phyloP scores from a whole-genome alignment of 64 coral and sea anemone species.

The Acropora tenuis region DNA sequence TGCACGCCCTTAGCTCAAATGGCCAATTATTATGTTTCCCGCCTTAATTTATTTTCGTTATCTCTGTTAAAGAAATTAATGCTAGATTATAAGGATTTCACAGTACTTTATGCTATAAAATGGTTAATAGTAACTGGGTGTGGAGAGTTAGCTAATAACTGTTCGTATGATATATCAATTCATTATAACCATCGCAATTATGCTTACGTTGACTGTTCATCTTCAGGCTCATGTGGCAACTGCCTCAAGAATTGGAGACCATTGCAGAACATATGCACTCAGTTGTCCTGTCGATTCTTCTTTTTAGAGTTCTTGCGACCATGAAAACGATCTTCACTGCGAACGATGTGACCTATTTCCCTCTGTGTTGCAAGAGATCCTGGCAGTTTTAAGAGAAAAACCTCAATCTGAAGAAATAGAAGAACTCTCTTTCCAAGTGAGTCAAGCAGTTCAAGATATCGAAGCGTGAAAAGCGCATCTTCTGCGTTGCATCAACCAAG shows the following conservation, averaged over 20 bases:
- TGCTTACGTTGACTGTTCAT: conserved; percentile 57
- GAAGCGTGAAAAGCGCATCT: conserved; percentile 49
- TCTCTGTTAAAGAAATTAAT: conserved; percentile 61
- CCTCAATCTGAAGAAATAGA: conserved; percentile 64
- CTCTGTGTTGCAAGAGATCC: conserved; percentile 70
- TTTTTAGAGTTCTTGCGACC: conserved; percentile 69
- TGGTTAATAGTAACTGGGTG: conserved; percentile 67
- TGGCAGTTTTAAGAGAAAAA: conserved; percentile 69
- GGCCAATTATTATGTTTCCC: conserved; percentile 61
- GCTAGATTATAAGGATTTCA: conserved; percentile 59
- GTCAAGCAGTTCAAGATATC: conserved; percentile 53
- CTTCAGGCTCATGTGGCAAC: conserved; percentile 63
- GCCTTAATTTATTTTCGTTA: conserved; percentile 62
- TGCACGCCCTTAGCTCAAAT: conserved; percentile 53
- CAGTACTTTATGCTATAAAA: conserved; percentile 64
- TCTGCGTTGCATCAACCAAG: conserved; percentile 36
- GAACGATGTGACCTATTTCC: conserved; percentile 68
- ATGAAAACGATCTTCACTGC: conserved; percentile 66
- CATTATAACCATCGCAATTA: conserved; percentile 71
- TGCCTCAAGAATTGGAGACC: conserved; percentile 69
- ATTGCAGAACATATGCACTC: conserved; percentile 66
- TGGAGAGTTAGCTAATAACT: conserved; percentile 64
- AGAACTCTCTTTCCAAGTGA: conserved; percentile 62
- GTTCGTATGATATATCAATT: conserved; percentile 66
- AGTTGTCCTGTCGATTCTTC: conserved; percentile 68